Base-by-base conservation (phyloP, 2,113 vertebrate genomes). In the Leptosomus discolor region DNA sequence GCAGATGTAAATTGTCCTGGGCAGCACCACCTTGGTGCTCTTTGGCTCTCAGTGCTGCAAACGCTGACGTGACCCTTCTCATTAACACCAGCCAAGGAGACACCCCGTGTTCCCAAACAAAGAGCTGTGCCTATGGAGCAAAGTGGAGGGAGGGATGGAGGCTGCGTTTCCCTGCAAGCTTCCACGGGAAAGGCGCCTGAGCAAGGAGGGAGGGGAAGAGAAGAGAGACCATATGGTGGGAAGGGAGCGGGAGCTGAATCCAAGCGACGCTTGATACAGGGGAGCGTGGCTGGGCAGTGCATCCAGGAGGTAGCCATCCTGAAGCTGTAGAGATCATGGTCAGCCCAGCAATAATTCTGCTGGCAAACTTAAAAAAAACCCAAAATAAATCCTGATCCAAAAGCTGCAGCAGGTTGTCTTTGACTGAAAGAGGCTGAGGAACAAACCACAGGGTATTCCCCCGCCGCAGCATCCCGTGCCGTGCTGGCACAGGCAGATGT, bases 241-340 rank as follows among this genome's bases (percentile, higher is more conserved):
- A 89, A 83, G 48, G 61, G 67, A 92, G 68, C 1, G 0, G 67
- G 75, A 71, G 57, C 5, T 76, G 78, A 64, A 85, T 71, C 30
- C 43, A 37, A 61, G 88, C 61, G 36, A 57, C 0, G 21, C 65
- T 54, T 0, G 2, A 75, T 67, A 26, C 37, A 39, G 46, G 14
- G 56, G 63, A 90, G 61, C 6, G 0, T 11, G 46, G 43, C 53
- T 18, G 19, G 81, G 74, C 48, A n/a, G 53, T 4, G 20, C 30
- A 26, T n/a, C 26, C 12, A 15, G 82, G 43, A 56, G 32, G 12
- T 9, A 39, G 45, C 61, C 0, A 0, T 41, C 56, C 56, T n/a
- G 58, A 27, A 75, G 46, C 70, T 83, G 43, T 30, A 27, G 36
- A 65, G 68, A 56, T 8, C 30, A 29, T 2, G 8, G 3, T 0